Percentiles rank a stretch among this genome's conserved stretches.
Evolutionary conservation across 2,888 invertebrate species (phyloP).

Genomic region (Heliconius cydno): DNA sequence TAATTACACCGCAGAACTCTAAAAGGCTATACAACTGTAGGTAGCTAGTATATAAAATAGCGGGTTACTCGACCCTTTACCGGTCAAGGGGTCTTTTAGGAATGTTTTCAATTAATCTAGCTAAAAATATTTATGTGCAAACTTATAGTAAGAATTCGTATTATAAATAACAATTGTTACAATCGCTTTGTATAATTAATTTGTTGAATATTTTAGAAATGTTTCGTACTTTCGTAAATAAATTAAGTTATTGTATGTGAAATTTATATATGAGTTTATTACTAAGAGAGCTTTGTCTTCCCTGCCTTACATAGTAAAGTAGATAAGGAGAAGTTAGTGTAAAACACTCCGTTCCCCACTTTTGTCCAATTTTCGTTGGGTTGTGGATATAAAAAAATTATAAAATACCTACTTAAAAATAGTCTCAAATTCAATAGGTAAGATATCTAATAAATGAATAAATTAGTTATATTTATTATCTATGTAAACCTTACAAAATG

Average conservation of each 20-base stretch:
- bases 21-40: constrained; percentile 53
- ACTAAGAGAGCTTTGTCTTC: background rate
- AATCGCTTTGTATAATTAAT: constrained; percentile 25
- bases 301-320: background rate
- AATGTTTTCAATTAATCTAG: constrained; percentile 67
- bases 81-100: constrained; percentile 56
- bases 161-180: constrained; percentile 41
- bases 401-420: no score
- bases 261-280: background rate
- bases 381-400: no score
- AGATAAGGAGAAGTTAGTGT: background rate
- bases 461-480: no score
- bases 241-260: background rate
- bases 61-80: constrained; percentile 58
- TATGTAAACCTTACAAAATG: background rate
- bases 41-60: constrained; percentile 56
- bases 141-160: constrained; percentile 54
- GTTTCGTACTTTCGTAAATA: background rate
- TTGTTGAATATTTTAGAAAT: constrained; percentile 15
- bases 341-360: no score
- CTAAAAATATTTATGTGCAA: constrained; percentile 59
- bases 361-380: background rate
- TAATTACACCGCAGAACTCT: constrained; percentile 48
- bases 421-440: no score
- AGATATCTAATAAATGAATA: no score